Percentiles rank a stretch among this genome's conserved stretches.
phyloP scores from a whole-genome alignment of 2,113 vertebrate species.

The Salvelinus sp. region DNA sequence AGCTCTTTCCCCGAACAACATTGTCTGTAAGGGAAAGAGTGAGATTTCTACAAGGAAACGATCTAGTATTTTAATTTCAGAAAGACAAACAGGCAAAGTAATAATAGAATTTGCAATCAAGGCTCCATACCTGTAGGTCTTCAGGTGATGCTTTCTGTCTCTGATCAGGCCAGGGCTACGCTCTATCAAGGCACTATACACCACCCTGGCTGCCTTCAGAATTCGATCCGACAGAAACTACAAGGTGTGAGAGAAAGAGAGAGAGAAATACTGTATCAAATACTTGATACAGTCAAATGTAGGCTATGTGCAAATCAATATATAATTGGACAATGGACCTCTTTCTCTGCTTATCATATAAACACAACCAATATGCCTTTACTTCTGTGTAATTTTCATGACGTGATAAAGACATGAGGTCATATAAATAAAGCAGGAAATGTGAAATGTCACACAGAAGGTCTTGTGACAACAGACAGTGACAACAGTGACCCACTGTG shows the following conservation, averaged over 20 bases:
- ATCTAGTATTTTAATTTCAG: neutral
- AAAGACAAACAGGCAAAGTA: neutral
- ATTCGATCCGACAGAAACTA: conserved; percentile 87
- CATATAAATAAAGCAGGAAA: conserved; percentile 13
- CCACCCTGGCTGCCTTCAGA: conserved; percentile 81
- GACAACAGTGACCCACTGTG: neutral
- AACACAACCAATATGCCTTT: neutral
- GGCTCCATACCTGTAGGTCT: conserved; percentile 80
- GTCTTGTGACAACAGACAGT: conserved; percentile 18
- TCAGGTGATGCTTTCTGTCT: conserved; percentile 89
- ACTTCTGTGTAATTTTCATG: neutral
- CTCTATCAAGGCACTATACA: conserved; percentile 75
- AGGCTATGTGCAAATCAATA: too few relatives aligned
- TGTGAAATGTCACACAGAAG: conserved; percentile 5
- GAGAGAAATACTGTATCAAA: neutral
- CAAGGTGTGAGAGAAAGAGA: conserved; percentile 8
- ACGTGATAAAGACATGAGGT: neutral
- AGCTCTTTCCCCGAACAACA: conserved; percentile 90
- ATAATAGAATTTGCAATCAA: neutral
- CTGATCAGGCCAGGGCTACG: conserved; percentile 81
- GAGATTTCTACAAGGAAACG: neutral
- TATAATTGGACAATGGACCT: neutral
- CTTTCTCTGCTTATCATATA: neutral
- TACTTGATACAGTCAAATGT: too few relatives aligned
- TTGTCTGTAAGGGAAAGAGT: conserved; percentile 69